Evolutionary conservation across 35 echinoderm and acorn worm species (phyloP).

Genomic region (Heliocidaris erythrogramma): DNA sequence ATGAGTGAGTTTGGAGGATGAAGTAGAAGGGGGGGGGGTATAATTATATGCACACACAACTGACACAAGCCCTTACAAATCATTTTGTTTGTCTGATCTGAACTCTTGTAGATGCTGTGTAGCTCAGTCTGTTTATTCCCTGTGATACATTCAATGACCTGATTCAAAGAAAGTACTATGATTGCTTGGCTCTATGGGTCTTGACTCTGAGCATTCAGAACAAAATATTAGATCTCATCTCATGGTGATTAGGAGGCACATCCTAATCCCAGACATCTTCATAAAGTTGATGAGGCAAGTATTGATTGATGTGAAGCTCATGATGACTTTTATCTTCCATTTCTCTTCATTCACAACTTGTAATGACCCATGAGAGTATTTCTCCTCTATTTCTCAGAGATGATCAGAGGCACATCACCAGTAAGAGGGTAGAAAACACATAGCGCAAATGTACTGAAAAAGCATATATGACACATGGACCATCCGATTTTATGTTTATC

Average conservation of each 20-base stretch:
- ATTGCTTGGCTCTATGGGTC: neutral
- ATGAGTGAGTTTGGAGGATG: neutral
- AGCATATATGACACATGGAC: too few species aligned
- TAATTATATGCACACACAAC: neutral
- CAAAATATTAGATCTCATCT: neutral
- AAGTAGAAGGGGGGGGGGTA: neutral
- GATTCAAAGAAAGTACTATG: neutral
- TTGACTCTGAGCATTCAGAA: neutral
- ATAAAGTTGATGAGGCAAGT: neutral
- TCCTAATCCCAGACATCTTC: neutral
- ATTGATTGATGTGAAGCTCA: neutral
- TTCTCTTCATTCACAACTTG: neutral
- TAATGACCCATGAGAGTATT: neutral
- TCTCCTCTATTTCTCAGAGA: neutral
- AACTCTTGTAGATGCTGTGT: neutral
- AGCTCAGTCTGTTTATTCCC: neutral
- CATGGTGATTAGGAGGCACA: neutral
- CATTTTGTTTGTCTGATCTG: neutral
- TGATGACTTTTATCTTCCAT: neutral
- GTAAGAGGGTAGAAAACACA: neutral
- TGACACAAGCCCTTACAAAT: neutral
- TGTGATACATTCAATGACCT: neutral
- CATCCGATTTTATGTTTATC: neutral
- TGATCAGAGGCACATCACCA: neutral
- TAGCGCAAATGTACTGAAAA: too few species aligned